phyloP scores from a whole-genome alignment of 2,888 invertebrate genomes.

The Pseudococcus longispinus region DNA sequence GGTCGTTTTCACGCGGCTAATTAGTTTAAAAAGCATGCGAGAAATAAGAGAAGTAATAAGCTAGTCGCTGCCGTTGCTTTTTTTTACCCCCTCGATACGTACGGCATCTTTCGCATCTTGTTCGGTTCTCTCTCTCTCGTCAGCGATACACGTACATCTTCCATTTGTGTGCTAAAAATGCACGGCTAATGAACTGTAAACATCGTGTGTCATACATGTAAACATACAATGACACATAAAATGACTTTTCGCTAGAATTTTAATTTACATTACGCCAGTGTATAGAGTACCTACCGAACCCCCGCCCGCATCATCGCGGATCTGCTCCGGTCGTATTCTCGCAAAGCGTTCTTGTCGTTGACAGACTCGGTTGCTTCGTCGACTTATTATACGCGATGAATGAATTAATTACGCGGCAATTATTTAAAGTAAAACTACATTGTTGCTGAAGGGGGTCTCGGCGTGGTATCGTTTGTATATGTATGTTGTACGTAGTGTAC shows the following conservation, averaged over 20 bases:
- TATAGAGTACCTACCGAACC: neutral
- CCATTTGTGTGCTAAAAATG: neutral
- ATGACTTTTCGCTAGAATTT: conserved; percentile 17
- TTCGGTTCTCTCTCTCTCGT: neutral
- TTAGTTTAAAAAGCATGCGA: neutral
- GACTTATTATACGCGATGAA: neutral
- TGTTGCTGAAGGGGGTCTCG: neutral
- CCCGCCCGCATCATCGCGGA: neutral
- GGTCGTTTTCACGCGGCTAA: neutral
- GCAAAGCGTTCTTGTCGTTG: neutral
- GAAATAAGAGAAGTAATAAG: neutral
- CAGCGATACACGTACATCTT: neutral
- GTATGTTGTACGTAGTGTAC: neutral
- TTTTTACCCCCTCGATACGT: neutral
- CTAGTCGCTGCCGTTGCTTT: neutral
- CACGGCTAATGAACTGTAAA: conserved; percentile 26
- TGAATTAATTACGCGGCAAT: conserved; percentile 18
- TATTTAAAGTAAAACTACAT: conserved; percentile 13
- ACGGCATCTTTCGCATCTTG: no score
- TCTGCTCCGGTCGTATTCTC: neutral
- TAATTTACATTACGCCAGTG: neutral
- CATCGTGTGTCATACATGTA: conserved; percentile 7
- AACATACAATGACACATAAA: conserved; percentile 12
- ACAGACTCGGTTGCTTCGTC: neutral
- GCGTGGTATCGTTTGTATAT: neutral